A percentile compares a stretch with the other conserved stretches of the same genome.
phyloP scores from a whole-genome alignment of 37 sponge, comb jelly and placozoan genomes.

The Ianthella basta region DNA sequence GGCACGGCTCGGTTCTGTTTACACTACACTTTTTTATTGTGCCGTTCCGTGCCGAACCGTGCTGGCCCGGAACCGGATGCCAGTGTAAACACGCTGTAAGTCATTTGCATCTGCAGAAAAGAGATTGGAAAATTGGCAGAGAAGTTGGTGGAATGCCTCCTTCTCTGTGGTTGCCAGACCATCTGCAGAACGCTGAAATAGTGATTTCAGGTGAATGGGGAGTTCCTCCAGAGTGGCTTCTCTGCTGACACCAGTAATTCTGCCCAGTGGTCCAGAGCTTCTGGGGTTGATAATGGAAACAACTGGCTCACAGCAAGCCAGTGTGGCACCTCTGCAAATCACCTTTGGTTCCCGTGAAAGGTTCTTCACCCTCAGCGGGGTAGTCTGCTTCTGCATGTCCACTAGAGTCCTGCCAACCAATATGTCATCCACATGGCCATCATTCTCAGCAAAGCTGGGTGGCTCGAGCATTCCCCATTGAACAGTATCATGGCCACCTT shows the following conservation, averaged over 20 bases:
- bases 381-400: neutral
- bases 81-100: no score
- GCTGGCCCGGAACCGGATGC: no score
- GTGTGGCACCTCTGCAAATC: constrained; percentile 6
- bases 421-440: no score
- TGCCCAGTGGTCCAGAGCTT: neutral
- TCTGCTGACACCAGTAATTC: neutral
- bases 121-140: no score
- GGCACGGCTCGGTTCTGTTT: no score
- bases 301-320: constrained; percentile 14
- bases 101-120: no score
- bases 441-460: no score
- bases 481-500: neutral
- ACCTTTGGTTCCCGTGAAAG: neutral
- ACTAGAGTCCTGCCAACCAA: constrained; percentile 33
- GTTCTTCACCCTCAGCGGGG: constrained; percentile 23
- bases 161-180: no score
- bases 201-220: constrained; percentile 8
- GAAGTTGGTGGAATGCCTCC: no score
- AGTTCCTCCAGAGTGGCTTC: neutral
- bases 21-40: no score
- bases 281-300: neutral
- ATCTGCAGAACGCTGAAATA: no score
- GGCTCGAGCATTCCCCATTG: neutral
- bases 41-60: no score